These are phyloP conservation scores for Rhopalosiphum nymphaeae DNA, from an alignment of 2,888 invertebrate species.

Conservation along the genomic window DNA sequence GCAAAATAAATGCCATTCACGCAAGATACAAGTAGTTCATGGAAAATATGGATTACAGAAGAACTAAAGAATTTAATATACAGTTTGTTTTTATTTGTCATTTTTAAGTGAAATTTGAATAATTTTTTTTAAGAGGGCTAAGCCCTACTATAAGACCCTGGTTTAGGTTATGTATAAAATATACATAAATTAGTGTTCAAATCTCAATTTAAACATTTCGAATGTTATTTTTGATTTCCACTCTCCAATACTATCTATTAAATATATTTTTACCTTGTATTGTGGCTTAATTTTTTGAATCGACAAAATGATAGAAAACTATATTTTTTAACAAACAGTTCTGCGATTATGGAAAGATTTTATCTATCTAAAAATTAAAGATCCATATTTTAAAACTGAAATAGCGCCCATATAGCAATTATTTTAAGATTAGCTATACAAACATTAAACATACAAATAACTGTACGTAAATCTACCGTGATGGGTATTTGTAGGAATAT, in stretches of 20 bases:
- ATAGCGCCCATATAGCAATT: not conserved
- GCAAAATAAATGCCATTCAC: not conserved
- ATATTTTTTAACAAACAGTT: not conserved
- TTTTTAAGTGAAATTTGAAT: not conserved
- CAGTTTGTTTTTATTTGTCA: not conserved
- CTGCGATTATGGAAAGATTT: not conserved
- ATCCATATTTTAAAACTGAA: not conserved
- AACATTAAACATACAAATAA: not conserved
- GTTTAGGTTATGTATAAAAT: not conserved
- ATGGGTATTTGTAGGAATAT: not conserved
- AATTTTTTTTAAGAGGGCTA: not conserved
- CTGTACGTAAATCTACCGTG: not conserved
- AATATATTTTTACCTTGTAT: too few relatives aligned
- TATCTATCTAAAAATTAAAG: not conserved
- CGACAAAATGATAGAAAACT: not conserved
- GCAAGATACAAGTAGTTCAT: not conserved
- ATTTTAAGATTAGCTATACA: not conserved
- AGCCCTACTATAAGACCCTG: not conserved
- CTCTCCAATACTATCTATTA: not conserved
- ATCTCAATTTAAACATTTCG: not conserved
- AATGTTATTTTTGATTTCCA: not conserved
- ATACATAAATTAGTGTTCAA: not conserved
- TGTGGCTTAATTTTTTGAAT: not conserved
- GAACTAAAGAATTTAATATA: not conserved
- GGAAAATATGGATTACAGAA: not conserved